Evolutionary conservation across 2,888 invertebrate species (phyloP), one percentile per base, ranked within the genome.

Genomic region (Callyntrura sp.): DNA sequence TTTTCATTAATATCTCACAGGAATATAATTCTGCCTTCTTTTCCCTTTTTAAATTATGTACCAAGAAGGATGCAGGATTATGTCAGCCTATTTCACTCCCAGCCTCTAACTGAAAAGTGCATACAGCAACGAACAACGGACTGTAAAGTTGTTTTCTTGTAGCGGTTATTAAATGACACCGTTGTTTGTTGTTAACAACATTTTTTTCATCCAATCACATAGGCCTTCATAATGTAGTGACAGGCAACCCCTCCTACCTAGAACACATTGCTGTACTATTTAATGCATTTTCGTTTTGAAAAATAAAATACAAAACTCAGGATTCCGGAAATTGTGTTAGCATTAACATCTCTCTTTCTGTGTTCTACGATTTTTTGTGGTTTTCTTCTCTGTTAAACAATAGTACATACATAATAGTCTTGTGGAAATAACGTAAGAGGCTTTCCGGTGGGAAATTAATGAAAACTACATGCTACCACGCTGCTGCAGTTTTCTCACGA

Each of bases 341-440:
- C 78, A 55, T 87, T 57, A 81, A 55, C 57, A 28, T 35, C 28
- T 35, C 35, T 35, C 35, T 35, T 6, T 35, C 35, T 35, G 3
- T 35, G 35, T 35, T 35, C 35, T 35, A 79, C 60, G 2, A 55
- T 68, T 68, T 68, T 79, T 87, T 87, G 84, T 55, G 70, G 84
- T 70, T 84, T 70, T 78, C 57, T 85, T 23, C 51, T 70, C 35
- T 62, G 83, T 79, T 43, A 57, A 85, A 78, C 88, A 83, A 79
- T 83, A 65, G 83, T 57, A 28, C 20, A 65, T 79, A 43, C 23
- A 35, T 35, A 35, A 35, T 35, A 48, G 5, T 70, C 25, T 35
- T 57, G 90, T 83, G 90, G 86, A 90, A 90, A 90, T 90, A 90
- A 83, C 90, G 90, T 90, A 90, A 90, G 86, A 90, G 83, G 78